Evolutionary conservation across 1,140 invertebrate species (phyloP).

Genomic region (Pseudomyrmex concolor): DNA sequence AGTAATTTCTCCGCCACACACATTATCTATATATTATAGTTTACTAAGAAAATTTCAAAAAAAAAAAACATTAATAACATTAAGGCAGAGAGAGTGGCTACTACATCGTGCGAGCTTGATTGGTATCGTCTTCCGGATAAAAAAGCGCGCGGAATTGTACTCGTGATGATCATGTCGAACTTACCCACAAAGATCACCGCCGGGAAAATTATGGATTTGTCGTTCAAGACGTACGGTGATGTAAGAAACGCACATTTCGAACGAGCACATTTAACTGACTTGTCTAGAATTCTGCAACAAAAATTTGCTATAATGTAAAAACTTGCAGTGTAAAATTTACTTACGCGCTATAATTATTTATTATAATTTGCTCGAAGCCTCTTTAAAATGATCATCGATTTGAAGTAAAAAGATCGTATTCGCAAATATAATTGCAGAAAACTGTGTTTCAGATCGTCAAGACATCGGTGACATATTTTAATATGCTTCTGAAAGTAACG

Average conservation of each 20-base stretch:
- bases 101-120: slow-evolving; percentile 62
- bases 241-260: slow-evolving; percentile 52
- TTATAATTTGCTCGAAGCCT: background rate
- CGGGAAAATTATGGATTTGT: slow-evolving; percentile 67
- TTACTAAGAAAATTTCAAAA: background rate
- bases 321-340: background rate
- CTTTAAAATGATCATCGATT: no score
- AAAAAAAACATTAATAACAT: slow-evolving; percentile 15
- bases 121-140: slow-evolving; percentile 69
- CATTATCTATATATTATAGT: no score
- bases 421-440: slow-evolving; percentile 4
- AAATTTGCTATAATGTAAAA: no score
- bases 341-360: background rate
- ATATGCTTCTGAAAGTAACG: slow-evolving; percentile 62
- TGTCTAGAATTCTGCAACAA: background rate
- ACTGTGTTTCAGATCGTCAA: slow-evolving; percentile 65
- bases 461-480: slow-evolving; percentile 73
- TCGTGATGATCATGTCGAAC: slow-evolving; percentile 71
- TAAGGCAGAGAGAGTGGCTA: slow-evolving; percentile 65
- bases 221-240: slow-evolving; percentile 66
- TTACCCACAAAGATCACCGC: slow-evolving; percentile 64
- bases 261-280: background rate
- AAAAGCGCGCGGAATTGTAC: slow-evolving; percentile 63
- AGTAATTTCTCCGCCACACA: no score
- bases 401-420: background rate